These are phyloP conservation scores for Ladona fulva DNA, from an alignment of 1,140 invertebrate species.

Conservation along the genomic window DNA sequence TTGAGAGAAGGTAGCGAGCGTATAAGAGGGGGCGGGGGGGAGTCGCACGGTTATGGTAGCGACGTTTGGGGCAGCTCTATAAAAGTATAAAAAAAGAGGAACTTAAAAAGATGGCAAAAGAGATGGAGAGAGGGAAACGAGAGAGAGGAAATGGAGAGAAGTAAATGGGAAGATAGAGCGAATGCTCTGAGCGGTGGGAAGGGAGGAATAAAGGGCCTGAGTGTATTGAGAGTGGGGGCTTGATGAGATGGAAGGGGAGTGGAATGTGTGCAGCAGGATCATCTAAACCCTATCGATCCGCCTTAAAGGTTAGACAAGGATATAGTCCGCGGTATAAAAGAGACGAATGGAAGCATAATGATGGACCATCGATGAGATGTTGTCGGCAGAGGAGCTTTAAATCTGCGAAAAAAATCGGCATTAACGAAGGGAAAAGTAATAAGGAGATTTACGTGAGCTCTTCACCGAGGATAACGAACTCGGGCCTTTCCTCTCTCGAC, in stretches of 20 bases:
- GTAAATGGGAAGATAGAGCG: not conserved
- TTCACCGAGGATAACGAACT: too few species aligned
- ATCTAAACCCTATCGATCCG: not conserved
- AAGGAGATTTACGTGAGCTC: too few species aligned
- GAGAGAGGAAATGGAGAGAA: not conserved
- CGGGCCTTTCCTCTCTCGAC: too few species aligned
- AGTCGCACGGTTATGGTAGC: not conserved
- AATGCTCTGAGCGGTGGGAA: not conserved
- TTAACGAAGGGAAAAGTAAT: too few species aligned
- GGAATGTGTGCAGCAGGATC: not conserved
- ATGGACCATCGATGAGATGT: too few species aligned
- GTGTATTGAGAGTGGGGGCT: not conserved
- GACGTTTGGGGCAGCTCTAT: not conserved
- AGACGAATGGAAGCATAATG: too few species aligned
- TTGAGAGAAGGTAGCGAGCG: not conserved
- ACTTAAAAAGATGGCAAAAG: slow-evolving; percentile 10
- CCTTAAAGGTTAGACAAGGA: too few species aligned
- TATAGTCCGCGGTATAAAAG: too few species aligned
- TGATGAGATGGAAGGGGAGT: not conserved
- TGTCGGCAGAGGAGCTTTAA: too few species aligned
- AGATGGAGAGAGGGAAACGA: not conserved
- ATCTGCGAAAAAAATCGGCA: too few species aligned
- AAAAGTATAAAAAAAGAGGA: not conserved
- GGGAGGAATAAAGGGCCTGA: not conserved
- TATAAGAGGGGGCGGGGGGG: not conserved